phyloP scores from a whole-genome alignment of 2,888 invertebrate species.

The Steromphala cineraria region DNA sequence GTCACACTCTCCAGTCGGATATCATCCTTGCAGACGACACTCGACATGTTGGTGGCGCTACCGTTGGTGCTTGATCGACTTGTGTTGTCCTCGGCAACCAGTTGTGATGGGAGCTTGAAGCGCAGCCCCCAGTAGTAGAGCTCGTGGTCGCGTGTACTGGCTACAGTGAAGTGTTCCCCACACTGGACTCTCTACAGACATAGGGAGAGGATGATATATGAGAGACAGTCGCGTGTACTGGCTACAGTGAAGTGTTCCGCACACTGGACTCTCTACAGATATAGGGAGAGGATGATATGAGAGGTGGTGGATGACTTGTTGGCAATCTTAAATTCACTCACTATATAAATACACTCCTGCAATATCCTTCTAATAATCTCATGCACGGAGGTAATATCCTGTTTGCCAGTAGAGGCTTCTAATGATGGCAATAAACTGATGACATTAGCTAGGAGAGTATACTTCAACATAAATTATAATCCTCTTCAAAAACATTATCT shows the following conservation, averaged over 20 bases:
- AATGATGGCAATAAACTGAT: no score
- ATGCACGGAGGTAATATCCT: no score
- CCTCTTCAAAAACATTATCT: no score
- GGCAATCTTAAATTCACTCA: no score
- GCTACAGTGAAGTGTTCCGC: conserved; percentile 82
- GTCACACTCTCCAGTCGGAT: conserved; percentile 49
- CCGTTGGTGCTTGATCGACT: conserved; percentile 51
- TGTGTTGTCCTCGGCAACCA: conserved; percentile 42
- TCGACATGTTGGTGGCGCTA: conserved; percentile 18
- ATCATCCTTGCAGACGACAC: conserved; percentile 43
- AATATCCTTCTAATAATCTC: no score
- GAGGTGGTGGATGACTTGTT: no score
- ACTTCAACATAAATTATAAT: no score
- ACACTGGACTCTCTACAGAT: conserved; percentile 80
- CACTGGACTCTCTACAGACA: conserved; percentile 80
- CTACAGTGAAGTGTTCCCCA: conserved; percentile 82
- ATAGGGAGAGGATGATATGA: conserved; percentile 16
- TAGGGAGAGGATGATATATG: conserved; percentile 16
- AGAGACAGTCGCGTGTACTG: conserved; percentile 78
- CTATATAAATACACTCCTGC: no score
- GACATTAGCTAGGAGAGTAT: no score
- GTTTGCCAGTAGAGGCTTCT: no score
- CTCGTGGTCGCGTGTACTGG: conserved; percentile 81
- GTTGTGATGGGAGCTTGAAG: conserved; percentile 45
- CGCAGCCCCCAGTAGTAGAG: conserved; percentile 82